A percentile compares a stretch with the other conserved stretches of the same genome.
These are phyloP conservation scores for Molanna angustata DNA, from an alignment of 2,888 invertebrate species.

Conservation along the genomic window DNA sequence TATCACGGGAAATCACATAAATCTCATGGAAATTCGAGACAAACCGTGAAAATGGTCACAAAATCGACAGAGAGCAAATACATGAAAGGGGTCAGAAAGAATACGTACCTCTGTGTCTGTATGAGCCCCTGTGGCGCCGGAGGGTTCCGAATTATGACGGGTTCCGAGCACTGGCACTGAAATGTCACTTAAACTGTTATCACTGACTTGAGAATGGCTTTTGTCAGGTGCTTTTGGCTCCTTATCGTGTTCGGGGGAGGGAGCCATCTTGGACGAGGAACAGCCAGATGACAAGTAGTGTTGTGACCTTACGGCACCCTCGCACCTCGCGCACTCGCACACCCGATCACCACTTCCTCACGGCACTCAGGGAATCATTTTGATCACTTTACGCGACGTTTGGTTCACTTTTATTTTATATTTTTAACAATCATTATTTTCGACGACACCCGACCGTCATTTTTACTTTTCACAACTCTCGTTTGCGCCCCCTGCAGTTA, in stretches of 20 bases:
- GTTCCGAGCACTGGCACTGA: conserved; percentile 47
- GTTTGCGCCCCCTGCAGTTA: conserved; percentile 25
- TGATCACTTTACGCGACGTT: conserved; percentile 42
- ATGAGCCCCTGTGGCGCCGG: conserved; percentile 42
- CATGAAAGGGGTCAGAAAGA: conserved; percentile 38
- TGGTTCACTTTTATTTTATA: conserved; percentile 39
- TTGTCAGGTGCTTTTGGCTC: conserved; percentile 75
- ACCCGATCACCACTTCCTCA: conserved; percentile 18
- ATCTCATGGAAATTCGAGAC: too few relatives aligned
- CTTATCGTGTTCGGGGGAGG: conserved; percentile 74
- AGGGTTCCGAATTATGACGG: conserved; percentile 46
- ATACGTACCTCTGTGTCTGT: conserved; percentile 49
- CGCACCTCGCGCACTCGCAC: conserved; percentile 18
- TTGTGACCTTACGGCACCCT: conserved; percentile 46
- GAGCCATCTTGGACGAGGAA: conserved; percentile 69
- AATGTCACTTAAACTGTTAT: conserved; percentile 52
- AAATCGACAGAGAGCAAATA: conserved; percentile 4
- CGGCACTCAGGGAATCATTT: conserved; percentile 44
- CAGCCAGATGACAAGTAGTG: conserved; percentile 59
- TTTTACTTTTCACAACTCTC: conserved; percentile 44
- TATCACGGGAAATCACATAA: too few relatives aligned
- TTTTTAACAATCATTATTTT: conserved; percentile 50
- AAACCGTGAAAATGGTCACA: too few relatives aligned
- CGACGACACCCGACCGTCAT: conserved; percentile 50
- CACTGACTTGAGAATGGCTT: conserved; percentile 47